Base-by-base conservation (phyloP, 2,113 vertebrate genomes). In the Microtus pennsylvanicus region DNA sequence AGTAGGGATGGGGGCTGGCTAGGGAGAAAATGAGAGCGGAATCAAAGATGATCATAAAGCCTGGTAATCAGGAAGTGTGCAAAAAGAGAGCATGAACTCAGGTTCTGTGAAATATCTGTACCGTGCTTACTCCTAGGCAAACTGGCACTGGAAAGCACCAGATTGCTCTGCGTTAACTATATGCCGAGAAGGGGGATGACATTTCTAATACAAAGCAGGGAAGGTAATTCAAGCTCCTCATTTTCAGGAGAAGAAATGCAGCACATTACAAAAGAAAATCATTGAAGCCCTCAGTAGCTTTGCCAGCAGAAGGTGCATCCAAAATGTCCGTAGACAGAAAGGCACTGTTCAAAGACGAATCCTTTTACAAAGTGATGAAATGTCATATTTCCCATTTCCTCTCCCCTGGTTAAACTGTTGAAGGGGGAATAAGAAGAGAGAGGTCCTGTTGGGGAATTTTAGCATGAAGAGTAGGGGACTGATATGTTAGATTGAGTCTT, bases 191-290 rank as follows among this genome's bases (percentile, higher is more conserved):
- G 28, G 86, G 77, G 89, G 77, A 86, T 30, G 58, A 61, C 65
- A 81, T 78, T 96, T 89, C 86, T 88, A 19, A 42, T 86, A 67
- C 22, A 35, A 91, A 94, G n/a, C 47, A 80, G 77, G 87, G 80
- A 80, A 92, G 19, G 90, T 85, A 80, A 95, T 86, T 92, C 67
- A 58, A n/a, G 26, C 30, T 77, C 3, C 77, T 90, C 63, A 30
- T 70, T 95, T 88, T 90, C 91, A 42, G 76, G 77, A 21, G 77
- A 45, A 96, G 12, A 93, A 95, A 26, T 22, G 22, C 17, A 92
- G 45, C 10, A 14, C 1, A 5, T 76, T 67, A 22, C 61, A 42
- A 94, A 77, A 69, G 35, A 42, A 42, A 91, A 67, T 90, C 50
- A 5, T 80, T 14, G 55, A 91, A 95, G 91, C 5, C 17, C 55